Conservation (phyloP, 2,113 vertebrate genomes). For the Choloepus hoffmanni region DNA sequence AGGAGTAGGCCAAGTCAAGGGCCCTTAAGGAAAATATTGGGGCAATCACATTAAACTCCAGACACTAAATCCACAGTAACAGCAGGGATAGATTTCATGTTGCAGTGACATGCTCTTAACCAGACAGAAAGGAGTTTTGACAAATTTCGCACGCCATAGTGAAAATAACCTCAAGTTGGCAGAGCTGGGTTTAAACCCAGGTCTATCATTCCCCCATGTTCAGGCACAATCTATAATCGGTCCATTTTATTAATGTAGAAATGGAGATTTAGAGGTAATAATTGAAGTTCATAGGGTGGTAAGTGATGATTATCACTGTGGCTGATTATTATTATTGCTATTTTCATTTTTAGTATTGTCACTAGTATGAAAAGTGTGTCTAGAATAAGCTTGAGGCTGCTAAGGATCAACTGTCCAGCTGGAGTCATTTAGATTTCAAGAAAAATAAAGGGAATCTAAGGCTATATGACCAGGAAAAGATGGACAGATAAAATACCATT, state of each 20-base stretch:
- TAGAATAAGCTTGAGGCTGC: neutral
- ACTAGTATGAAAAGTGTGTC: neutral
- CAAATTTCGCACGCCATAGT: neutral
- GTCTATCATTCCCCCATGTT: rapidly evolving
- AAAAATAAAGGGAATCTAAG: neutral
- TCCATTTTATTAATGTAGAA: neutral
- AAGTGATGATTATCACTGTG: neutral
- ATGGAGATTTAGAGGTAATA: neutral
- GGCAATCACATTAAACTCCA: neutral
- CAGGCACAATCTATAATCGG: neutral
- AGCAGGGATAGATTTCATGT: neutral
- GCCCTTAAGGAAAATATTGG: neutral
- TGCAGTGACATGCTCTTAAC: neutral
- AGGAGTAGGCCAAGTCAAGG: neutral
- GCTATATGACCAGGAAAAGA: neutral
- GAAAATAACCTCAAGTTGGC: neutral
- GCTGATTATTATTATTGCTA: neutral
- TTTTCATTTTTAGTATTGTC: neutral
- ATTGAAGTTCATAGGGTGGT: neutral
- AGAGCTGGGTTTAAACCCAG: neutral
- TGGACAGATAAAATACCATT: neutral
- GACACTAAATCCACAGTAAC: rapidly evolving
- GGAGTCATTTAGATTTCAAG: neutral
- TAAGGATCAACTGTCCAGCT: neutral
- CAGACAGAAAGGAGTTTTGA: neutral